Evolutionary conservation across 2,797 vertebrate genomes (phyloP).

Genomic region (Ptychobarbus kaznakovi): DNA sequence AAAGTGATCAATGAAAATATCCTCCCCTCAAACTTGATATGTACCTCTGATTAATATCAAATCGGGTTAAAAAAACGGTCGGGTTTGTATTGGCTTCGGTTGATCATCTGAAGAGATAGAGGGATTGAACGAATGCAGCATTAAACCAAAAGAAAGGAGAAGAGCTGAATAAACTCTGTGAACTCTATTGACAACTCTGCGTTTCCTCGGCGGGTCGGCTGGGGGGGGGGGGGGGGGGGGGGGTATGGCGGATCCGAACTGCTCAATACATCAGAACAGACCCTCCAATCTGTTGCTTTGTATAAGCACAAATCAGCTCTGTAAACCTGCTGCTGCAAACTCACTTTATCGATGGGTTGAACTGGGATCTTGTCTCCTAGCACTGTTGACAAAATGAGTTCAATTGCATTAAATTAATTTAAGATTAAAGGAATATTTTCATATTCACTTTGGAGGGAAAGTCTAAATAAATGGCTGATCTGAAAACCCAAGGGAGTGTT

Average conservation of each 20-base stretch:
- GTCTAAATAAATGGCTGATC: neutral
- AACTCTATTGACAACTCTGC: conserved; percentile 76
- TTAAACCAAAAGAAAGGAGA: conserved; percentile 73
- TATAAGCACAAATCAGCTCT: neutral
- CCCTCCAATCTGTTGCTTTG: neutral
- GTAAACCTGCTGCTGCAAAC: neutral
- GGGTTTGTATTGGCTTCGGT: conserved; percentile 58
- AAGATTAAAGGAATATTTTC: neutral
- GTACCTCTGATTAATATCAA: neutral
- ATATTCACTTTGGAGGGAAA: neutral
- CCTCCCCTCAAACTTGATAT: neutral
- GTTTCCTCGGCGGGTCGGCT: conserved; percentile 79
- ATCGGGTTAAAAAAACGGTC: conserved; percentile 33
- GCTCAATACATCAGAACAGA: conserved; percentile 42
- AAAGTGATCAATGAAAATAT: neutral
- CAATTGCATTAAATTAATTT: neutral
- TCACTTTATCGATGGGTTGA: neutral
- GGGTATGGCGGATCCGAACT: conserved; percentile 66
- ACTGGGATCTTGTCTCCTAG: neutral
- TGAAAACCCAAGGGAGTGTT: neutral
- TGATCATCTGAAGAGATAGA: conserved; percentile 56
- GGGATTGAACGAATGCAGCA: conserved; percentile 73
- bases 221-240: conserved; percentile 78
- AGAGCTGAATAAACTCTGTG: conserved; percentile 75
- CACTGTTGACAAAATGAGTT: neutral